Percentiles rank a stretch among this genome's conserved stretches.
phyloP scores from a whole-genome alignment of 2,113 vertebrate genomes.

The Larimichthys crocea region DNA sequence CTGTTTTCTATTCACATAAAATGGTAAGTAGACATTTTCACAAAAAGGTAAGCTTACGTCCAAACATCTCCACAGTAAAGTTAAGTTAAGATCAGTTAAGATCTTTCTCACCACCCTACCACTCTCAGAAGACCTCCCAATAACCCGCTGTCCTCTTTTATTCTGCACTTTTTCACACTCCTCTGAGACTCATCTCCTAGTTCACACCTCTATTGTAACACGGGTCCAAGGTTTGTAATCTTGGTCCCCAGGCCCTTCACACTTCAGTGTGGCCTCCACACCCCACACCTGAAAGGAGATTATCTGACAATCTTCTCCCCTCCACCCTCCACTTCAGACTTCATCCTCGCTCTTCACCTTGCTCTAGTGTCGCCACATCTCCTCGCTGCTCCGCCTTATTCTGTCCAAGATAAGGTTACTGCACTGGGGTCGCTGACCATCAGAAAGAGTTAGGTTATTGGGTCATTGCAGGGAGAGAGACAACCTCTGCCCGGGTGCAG shows the following conservation, averaged over 20 bases:
- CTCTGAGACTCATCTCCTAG: constrained; percentile 40
- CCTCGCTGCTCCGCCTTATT: constrained; percentile 11
- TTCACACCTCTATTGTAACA: constrained; percentile 74
- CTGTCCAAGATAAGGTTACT: constrained; percentile 47
- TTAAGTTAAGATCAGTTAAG: not conserved
- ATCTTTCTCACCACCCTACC: constrained; percentile 42
- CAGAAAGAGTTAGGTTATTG: constrained; percentile 44
- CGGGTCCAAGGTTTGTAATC: constrained; percentile 55
- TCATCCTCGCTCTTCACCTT: constrained; percentile 36
- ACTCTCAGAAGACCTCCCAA: constrained; percentile 45
- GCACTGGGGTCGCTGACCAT: constrained; percentile 37
- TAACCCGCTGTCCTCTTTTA: constrained; percentile 54
- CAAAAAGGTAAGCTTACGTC: constrained; percentile 9
- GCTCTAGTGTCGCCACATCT: constrained; percentile 24
- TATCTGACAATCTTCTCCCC: constrained; percentile 19
- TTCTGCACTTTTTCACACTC: constrained; percentile 59
- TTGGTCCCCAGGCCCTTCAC: constrained; percentile 69
- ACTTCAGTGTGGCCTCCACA: constrained; percentile 63
- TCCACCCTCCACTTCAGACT: not conserved
- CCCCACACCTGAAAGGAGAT: constrained; percentile 53
- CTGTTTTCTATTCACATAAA: not conserved
- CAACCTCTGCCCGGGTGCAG: constrained; percentile 53
- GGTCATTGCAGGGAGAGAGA: constrained; percentile 44
- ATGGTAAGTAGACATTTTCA: constrained; percentile 11
- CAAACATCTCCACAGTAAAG: constrained; percentile 22